Evolutionary conservation across 1,140 invertebrate species (phyloP), one percentile per base, ranked within the genome.

Genomic region (Sycobia sp.): DNA sequence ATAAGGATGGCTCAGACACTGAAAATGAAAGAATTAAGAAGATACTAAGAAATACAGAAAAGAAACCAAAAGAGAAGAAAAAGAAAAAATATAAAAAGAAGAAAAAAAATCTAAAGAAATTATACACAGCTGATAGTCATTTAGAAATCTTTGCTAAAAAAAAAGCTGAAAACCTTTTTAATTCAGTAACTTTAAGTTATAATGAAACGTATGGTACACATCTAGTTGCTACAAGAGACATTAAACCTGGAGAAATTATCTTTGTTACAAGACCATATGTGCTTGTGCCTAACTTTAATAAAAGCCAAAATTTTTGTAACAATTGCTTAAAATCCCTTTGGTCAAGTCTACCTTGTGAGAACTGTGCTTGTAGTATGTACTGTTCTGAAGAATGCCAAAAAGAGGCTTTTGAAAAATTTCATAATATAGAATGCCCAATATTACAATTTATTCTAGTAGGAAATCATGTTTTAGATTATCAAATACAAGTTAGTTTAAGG

Each of bases 351-450:
- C 54, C 62, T n/a, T 64, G 62, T 20, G 38, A 57, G 11, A 41
- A 51, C 25, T 64, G 62, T n/a, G 4, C 46, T 16, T 43, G 10
- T 13, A 18, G 25, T 44, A 36, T 64, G 46, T 64, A 14, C 14
- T 64, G 62, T 36, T 55, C 51, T 11, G 29, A 57, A 18, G 16
- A 41, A 49, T 64, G 62, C n/a, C 49, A 57, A 18, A 14, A 36
- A 25, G 36, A 51, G 27, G 62, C 62, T 27, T 44, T 22, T n/a
- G n/a, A 64, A 43, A 57, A 64, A 7, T 64, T 51, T 58, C 62
- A 64, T n/a, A 9, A 50, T 14, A 53, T 53, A 3, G 62, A 64
- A 43, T 64, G 62, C 34, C 7, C 38, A 4, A 18, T 58, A 34
- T 3, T 46, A 22, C 16, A 23, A 34, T 25, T 38, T 18, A 0